Evolutionary conservation across 2,797 vertebrate species (phyloP), one percentile per base, ranked within the genome.

Genomic region (Myripristis murdjan): DNA sequence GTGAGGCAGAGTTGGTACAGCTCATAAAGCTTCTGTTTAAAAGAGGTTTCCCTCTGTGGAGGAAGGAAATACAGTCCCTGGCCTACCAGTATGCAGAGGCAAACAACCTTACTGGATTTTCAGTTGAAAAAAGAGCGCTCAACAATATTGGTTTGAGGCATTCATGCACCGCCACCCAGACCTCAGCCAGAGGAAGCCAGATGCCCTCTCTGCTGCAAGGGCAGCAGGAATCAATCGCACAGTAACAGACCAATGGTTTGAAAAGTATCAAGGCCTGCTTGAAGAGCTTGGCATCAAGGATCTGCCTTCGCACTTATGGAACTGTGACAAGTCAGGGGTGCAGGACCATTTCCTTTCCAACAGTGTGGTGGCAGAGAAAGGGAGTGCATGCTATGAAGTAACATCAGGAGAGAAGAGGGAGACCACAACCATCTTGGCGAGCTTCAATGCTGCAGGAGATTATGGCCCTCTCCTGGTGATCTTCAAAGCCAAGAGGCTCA

Each of bases 291-390:
- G 43, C n/a, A 63, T 63, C 2, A 63, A 51, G 12, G n/a, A 35
- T 22, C 16, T 51, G 3, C 46, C 60, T 9, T 63, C 28, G 2
- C 43, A 62, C n/a, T n/a, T n/a, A n/a, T n/a, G n/a, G n/a, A n/a
- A 48, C 23, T 62, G 59, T 31, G 44, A 48, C 48, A 41, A 61
- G 16, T 61, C 41, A 11, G 39, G 39, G 3, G 39, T 61, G 20
- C 58, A 61, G 39, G 58, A 47, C 58, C 58, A 61, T 39, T 61
- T 61, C 26, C 3, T 61, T 23, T 46, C 58, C 18, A 9, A 58
- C 8, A 61, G 11, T 11, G 58, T 61, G 18, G 20, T 46, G 5
- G 18, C 58, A 44, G 37, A 61, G 23, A 41, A 47, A 23, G 39
- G 58, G 22, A 28, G 41, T 10, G 18, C 39, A 18, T 61, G 58